Conservation (phyloP, 2,113 vertebrate species). For the Microtus oregoni region DNA sequence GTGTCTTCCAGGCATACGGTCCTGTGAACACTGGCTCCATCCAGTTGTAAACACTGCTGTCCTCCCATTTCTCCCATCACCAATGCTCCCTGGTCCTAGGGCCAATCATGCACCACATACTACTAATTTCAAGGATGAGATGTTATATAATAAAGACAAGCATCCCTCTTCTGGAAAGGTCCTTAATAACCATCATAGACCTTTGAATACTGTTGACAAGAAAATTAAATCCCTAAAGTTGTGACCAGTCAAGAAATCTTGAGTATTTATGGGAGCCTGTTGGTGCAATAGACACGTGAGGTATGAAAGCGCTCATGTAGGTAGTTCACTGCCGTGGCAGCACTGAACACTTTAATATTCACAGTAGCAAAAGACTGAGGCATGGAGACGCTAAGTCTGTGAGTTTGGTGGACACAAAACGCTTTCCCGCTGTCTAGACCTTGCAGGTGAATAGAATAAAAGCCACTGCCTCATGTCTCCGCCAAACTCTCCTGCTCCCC, state of each 20-base stretch:
- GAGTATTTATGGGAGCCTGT: neutral
- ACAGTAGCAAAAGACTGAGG: neutral
- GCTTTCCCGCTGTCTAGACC: neutral
- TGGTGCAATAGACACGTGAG: neutral
- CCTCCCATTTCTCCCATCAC: too few relatives aligned
- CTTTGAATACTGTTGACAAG: neutral
- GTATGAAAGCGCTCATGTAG: neutral
- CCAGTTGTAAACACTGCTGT: accelerated
- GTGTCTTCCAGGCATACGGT: neutral
- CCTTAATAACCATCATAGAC: neutral
- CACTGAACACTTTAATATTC: neutral
- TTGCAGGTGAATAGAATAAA: neutral
- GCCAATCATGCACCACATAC: neutral
- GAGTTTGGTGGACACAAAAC: neutral
- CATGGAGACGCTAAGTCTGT: neutral
- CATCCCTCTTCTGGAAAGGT: neutral
- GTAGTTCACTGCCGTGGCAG: neutral
- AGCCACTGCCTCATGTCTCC: neutral
- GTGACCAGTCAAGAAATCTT: neutral
- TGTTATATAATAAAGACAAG: neutral
- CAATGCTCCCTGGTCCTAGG: neutral
- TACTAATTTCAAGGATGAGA: neutral
- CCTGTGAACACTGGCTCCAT: neutral
- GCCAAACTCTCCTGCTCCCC: neutral
- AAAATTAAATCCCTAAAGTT: constrained; percentile 43